Evolutionary conservation across 2,888 invertebrate species (phyloP), one percentile per base, ranked within the genome.

Genomic region (Atherix ibis): DNA sequence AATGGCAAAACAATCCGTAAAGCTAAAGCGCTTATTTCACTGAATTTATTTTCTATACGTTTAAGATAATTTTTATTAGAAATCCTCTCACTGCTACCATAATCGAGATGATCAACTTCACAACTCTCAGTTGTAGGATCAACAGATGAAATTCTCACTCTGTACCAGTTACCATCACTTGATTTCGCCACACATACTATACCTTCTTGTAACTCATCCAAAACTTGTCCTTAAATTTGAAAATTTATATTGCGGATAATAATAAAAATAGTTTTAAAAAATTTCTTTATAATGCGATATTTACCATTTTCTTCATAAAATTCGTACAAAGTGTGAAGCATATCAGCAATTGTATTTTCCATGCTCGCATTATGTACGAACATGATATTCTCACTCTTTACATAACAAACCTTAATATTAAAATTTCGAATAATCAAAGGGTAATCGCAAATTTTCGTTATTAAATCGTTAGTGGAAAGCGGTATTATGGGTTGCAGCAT

Each of bases 151-250:
- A 79, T 65, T 39, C 64, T 66, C 3, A 69, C 76, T 29, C 81
- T 66, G 49, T 80, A 80, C 80, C 80, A 82, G 51, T 75, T 75
- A 3, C 65, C 68, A 51, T 80, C 79, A 1, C 47, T 48, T 3
- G 71, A 69, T 32, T 66, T 66, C 0, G 69, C 75, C 0, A 70
- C 79, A 48, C 78, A 81, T 1, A 76, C 39, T 3, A 51, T 53
- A 19, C 68, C 71, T 2, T 58, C 52, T 41, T 68, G 44, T 2
- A 50, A 43, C 45, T 44, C 44, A 31, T 58, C 61, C 60, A 10
- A 3, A 33, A 32, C 19, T 6, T 25, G 13, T 4, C 15, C 17
- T 26, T 9, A 26, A 22, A 22, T 22, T 22, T 6, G 22, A 10
- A 22, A 22, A 22, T 22, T 8, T 22, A 22, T 22, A 8, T 22